A percentile compares a stretch with the other conserved stretches of the same genome.
Evolutionary conservation across 1,140 invertebrate species (phyloP).

Genomic region (Carcinoscorpius rotundicauda): DNA sequence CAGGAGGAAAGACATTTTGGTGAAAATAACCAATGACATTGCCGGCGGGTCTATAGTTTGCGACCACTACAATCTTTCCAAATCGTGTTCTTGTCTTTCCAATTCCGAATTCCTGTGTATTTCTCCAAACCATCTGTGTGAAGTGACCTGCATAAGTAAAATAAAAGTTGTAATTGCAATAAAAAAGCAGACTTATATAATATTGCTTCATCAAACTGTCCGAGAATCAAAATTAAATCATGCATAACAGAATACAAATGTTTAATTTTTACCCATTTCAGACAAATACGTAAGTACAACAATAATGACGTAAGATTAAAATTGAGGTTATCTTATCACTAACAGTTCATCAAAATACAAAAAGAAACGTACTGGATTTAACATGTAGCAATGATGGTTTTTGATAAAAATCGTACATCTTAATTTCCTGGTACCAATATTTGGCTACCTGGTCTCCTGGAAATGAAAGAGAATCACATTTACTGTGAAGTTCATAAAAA

Average conservation of each 20-base stretch:
- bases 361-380: slow-evolving; percentile 47
- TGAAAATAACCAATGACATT: slow-evolving; percentile 63
- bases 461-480: too few relatives aligned
- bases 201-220: too few relatives aligned
- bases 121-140: slow-evolving; percentile 81
- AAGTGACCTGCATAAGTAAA: slow-evolving; percentile 54
- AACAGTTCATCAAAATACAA: too few relatives aligned
- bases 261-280: too few relatives aligned
- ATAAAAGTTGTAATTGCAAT: too few relatives aligned
- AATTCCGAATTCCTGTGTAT: slow-evolving; percentile 61
- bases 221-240: too few relatives aligned
- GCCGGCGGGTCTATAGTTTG: slow-evolving; percentile 62
- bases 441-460: slow-evolving; percentile 64
- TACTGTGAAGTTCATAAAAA: too few relatives aligned
- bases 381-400: slow-evolving; percentile 57
- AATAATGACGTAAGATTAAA: too few relatives aligned
- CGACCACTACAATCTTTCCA: slow-evolving; percentile 52
- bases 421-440: slow-evolving; percentile 73
- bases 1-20: slow-evolving; percentile 57
- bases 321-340: too few relatives aligned
- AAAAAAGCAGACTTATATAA: too few relatives aligned
- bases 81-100: slow-evolving; percentile 61
- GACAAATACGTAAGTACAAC: too few relatives aligned
- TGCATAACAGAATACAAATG: too few relatives aligned
- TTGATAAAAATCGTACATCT: slow-evolving; percentile 59